Conservation (phyloP, 1,140 invertebrate species). For the Hyphantria cunea region DNA sequence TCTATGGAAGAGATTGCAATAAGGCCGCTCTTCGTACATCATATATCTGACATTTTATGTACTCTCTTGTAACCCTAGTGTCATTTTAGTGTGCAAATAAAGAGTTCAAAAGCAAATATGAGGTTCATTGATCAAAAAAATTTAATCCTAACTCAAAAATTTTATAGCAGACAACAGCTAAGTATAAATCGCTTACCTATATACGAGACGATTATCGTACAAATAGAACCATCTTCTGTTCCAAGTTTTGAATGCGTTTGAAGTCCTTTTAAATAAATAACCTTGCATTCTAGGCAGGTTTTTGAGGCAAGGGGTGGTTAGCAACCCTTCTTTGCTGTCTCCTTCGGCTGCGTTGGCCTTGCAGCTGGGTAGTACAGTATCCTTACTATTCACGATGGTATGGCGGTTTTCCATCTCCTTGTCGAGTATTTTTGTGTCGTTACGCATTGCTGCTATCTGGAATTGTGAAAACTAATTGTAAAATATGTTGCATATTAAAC, state of each 20-base stretch:
- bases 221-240: conserved; percentile 95
- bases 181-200: no score
- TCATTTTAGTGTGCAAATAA: no score
- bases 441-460: conserved; percentile 88
- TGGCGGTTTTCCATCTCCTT: conserved; percentile 95
- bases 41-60: no score
- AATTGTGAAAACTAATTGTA: conserved; percentile 23
- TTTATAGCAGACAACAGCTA: no score
- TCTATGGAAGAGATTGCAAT: no score
- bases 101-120: no score
- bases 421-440: conserved; percentile 89
- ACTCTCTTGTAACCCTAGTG: no score
- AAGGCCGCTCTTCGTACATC: no score
- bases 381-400: conserved; percentile 87
- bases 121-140: no score
- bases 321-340: conserved; percentile 56
- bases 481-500: no score
- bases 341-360: conserved; percentile 52
- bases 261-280: conserved; percentile 97
- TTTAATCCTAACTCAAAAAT: no score
- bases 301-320: conserved; percentile 61
- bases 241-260: conserved; percentile 98
- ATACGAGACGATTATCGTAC: conserved; percentile 95
- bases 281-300: conserved; percentile 89
- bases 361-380: conserved; percentile 75